Evolutionary conservation across 2,888 invertebrate genomes (phyloP).

Genomic region (Saturnia japonica): DNA sequence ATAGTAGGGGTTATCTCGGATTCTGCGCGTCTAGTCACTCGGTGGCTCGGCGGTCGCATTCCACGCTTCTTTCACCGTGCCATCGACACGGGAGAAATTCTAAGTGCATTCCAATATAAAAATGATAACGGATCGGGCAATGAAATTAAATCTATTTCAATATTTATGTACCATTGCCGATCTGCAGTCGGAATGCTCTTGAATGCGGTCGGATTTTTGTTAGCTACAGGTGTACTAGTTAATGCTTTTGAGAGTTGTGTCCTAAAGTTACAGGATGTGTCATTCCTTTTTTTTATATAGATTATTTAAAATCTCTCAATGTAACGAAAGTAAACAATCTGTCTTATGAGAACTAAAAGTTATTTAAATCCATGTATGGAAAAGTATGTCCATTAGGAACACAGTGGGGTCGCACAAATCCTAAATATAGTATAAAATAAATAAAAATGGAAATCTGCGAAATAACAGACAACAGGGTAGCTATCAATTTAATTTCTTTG

Average conservation of each 20-base stretch:
- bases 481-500: too few relatives aligned
- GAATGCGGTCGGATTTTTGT: conserved; percentile 3
- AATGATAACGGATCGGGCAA: conserved; percentile 46
- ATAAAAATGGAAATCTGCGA: too few relatives aligned
- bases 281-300: too few relatives aligned
- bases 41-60: conserved; percentile 50
- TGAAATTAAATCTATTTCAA: conserved; percentile 29
- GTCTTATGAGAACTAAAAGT: too few relatives aligned
- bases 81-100: conserved; percentile 49
- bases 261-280: background rate
- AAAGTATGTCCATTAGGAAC: too few relatives aligned
- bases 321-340: too few relatives aligned
- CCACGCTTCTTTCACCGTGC: conserved; percentile 51
- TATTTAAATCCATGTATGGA: too few relatives aligned
- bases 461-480: too few relatives aligned
- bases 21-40: conserved; percentile 33
- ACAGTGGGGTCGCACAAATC: too few relatives aligned
- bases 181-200: conserved; percentile 5
- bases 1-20: conserved; percentile 32
- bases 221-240: background rate
- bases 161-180: conserved; percentile 16
- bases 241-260: background rate
- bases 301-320: too few relatives aligned
- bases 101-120: conserved; percentile 54
- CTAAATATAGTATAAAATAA: too few relatives aligned